phyloP scores from a whole-genome alignment of 2,113 vertebrate species.

The Boulengeromyrus knoepffleri region DNA sequence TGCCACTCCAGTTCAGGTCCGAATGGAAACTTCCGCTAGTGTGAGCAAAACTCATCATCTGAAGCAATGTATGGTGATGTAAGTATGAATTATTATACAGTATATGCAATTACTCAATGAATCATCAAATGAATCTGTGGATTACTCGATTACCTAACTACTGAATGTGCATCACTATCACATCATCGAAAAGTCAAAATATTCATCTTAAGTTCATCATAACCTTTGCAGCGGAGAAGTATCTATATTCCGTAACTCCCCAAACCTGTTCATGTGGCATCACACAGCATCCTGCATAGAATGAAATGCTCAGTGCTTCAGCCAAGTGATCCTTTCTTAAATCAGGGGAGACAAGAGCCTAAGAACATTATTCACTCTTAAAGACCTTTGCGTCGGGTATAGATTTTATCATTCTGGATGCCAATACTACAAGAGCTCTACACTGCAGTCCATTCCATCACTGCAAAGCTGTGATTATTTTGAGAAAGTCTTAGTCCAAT shows the following conservation, averaged over 20 bases:
- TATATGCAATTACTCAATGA: not conserved
- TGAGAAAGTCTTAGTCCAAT: not conserved
- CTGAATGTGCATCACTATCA: not conserved
- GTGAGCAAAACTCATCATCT: not conserved
- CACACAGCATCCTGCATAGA: not conserved
- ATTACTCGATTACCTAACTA: not conserved
- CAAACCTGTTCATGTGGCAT: not conserved
- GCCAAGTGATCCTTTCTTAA: not conserved
- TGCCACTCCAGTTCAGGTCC: not conserved
- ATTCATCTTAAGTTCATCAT: not conserved
- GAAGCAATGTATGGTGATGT: not conserved
- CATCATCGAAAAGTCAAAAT: not conserved
- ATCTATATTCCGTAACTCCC: too few relatives aligned
- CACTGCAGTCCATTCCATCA: not conserved
- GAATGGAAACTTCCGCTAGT: not conserved
- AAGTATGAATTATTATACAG: not conserved
- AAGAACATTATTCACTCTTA: not conserved
- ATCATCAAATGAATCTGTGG: not conserved
- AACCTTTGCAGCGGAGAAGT: too few relatives aligned
- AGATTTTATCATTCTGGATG: slow-evolving; percentile 1
- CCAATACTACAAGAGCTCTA: not conserved
- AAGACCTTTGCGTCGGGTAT: not conserved
- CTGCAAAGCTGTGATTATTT: not conserved
- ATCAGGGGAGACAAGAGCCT: not conserved
- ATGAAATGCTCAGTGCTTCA: not conserved